Base-by-base conservation (phyloP, 2,113 vertebrate genomes). In the Forbesichthys papilliferus region DNA sequence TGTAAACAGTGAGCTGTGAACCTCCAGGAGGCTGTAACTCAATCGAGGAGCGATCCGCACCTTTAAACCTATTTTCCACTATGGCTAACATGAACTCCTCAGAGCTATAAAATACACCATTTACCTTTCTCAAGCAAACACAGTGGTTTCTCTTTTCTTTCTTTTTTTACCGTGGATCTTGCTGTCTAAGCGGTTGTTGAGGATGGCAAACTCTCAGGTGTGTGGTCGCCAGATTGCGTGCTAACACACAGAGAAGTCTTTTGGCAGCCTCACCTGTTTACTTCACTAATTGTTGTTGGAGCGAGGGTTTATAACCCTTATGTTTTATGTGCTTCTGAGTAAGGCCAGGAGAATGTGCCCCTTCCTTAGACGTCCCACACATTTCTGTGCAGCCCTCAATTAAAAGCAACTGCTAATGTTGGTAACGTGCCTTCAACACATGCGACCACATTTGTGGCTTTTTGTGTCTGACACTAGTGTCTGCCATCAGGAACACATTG, bases 281-380 rank as follows among this genome's bases (percentile, higher is more conserved):
- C 84, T 88, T 81, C 79, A 60, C 68, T 89, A 88, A 89, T 85
- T 84, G 71, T 68, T 82, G 88, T 85, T 89, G 87, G 74, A 87
- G 67, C 74, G 80, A 89, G 84, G 82, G 82, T 91, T 90, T 90
- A 89, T 87, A 89, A 91, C 89, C 85, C 80, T 78, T 88, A 81
- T 84, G 75, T 87, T 91, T 93, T 90, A 92, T 89, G 71, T 83
- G 87, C 75, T 82, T 85, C 83, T 92, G 86, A 92, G 83, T 92
- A 86, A 91, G 73, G 56, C 84, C 20, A 66, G 57, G 81, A 75
- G 85, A 93, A 92, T 88, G 86, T 65, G 60, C 53, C 34, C 33
- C 80, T 47, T 84, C 51, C 71, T 42, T 42, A 42, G 7, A 42
- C 48, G 61, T 48, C 20, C 20, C 69, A 54, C n/a, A 34, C 68